Conservation (phyloP, 2,888 invertebrate genomes). For the Augochlorella aurata region DNA sequence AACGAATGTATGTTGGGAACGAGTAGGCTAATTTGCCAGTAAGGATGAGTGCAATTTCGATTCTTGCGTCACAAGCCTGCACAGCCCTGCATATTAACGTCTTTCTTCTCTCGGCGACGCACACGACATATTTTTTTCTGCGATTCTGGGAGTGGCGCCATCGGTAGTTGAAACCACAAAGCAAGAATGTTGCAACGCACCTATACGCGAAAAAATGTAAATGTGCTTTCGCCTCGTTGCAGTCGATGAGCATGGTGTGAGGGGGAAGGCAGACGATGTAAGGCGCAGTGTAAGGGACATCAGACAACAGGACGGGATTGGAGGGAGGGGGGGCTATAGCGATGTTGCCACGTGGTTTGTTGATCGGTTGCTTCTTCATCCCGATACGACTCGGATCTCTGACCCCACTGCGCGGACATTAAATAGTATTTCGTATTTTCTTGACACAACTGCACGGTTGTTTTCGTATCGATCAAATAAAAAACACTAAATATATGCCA, state of each 20-base stretch:
- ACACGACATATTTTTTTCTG: slow-evolving; percentile 49
- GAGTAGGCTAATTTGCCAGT: not conserved
- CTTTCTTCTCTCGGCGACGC: slow-evolving; percentile 31
- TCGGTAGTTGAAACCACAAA: slow-evolving; percentile 57
- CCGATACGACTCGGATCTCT: slow-evolving; percentile 55
- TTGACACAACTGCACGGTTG: slow-evolving; percentile 9
- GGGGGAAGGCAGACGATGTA: slow-evolving; percentile 32
- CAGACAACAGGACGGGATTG: slow-evolving; percentile 32
- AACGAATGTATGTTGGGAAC: not conserved
- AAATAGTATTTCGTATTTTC: slow-evolving; percentile 30
- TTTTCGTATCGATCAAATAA: slow-evolving; percentile 7
- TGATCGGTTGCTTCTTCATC: slow-evolving; percentile 63
- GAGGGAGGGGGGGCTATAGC: slow-evolving; percentile 46
- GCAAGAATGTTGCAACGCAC: slow-evolving; percentile 57
- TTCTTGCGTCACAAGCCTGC: not conserved
- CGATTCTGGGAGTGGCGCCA: slow-evolving; percentile 60
- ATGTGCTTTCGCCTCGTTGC: slow-evolving; percentile 61
- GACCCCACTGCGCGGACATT: slow-evolving; percentile 48
- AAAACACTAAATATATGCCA: not conserved
- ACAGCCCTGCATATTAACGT: slow-evolving; percentile 29
- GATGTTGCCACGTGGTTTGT: slow-evolving; percentile 69
- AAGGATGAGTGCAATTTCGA: not conserved
- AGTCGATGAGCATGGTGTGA: slow-evolving; percentile 48
- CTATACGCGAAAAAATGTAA: slow-evolving; percentile 61
- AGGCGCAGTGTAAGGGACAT: slow-evolving; percentile 54